phyloP scores from a whole-genome alignment of 2,888 invertebrate genomes.

The Cantharis lateralis region DNA sequence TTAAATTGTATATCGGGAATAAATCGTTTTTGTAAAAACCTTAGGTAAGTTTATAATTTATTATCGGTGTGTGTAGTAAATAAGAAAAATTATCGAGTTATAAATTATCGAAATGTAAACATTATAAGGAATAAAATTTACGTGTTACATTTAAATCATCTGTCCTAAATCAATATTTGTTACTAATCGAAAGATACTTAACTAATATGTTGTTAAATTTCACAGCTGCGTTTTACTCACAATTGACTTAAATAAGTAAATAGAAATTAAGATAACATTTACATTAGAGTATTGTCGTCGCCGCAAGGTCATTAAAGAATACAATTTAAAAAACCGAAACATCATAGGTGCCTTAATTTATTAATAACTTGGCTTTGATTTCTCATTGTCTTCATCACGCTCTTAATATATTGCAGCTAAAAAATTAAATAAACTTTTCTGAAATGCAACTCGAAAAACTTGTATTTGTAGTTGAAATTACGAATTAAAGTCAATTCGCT shows the following conservation, averaged over 20 bases:
- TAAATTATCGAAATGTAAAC: conserved; percentile 26
- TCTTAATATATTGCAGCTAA: conserved; percentile 17
- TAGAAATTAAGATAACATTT: conserved; percentile 34
- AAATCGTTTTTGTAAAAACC: not conserved
- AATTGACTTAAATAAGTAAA: conserved; percentile 34
- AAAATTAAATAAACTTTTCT: conserved; percentile 11
- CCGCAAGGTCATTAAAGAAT: conserved; percentile 24
- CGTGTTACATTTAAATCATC: conserved; percentile 33
- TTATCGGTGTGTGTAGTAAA: not conserved
- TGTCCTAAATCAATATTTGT: conserved; percentile 38
- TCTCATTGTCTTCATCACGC: conserved; percentile 15
- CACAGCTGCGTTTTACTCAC: conserved; percentile 37
- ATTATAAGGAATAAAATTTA: conserved; percentile 19
- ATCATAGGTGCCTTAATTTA: conserved; percentile 9
- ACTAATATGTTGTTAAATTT: conserved; percentile 30
- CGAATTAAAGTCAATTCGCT: conserved; percentile 10
- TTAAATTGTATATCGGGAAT: not conserved
- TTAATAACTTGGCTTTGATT: conserved; percentile 9
- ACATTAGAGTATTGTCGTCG: conserved; percentile 23
- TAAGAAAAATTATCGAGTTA: not conserved
- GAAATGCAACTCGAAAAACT: conserved; percentile 18
- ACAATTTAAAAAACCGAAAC: conserved; percentile 9
- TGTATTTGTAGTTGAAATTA: conserved; percentile 15
- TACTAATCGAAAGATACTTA: conserved; percentile 27
- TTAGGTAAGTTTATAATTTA: not conserved